These are phyloP conservation scores for Clarias batrachus DNA, from an alignment of 2,113 vertebrate species.

Conservation along the genomic window DNA sequence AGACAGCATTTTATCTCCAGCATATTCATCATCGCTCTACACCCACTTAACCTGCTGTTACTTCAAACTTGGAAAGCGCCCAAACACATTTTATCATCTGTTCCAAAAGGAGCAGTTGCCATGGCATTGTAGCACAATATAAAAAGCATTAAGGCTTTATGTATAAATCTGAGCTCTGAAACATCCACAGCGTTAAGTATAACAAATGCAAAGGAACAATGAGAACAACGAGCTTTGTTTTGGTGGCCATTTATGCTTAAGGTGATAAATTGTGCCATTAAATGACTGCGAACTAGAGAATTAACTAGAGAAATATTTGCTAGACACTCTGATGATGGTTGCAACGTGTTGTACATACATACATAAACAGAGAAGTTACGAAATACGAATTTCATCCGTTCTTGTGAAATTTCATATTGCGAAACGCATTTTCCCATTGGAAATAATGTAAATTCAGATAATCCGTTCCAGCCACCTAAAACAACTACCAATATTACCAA, in stretches of 20 bases:
- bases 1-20: background rate
- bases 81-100: background rate
- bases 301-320: background rate
- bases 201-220: background rate
- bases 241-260: background rate
- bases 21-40: background rate
- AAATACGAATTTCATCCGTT: no score
- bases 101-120: background rate
- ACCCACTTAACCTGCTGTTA: slow-evolving; percentile 15
- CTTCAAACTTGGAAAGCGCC: background rate
- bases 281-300: background rate
- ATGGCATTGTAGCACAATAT: background rate
- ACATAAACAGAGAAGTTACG: background rate
- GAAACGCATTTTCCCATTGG: no score
- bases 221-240: background rate
- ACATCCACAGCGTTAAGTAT: background rate
- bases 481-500: no score
- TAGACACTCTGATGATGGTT: background rate
- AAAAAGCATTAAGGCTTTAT: background rate
- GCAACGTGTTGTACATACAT: background rate
- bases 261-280: background rate
- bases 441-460: no score
- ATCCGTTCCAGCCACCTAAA: no score
- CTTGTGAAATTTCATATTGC: no score
- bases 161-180: background rate